phyloP scores from a whole-genome alignment of 2,888 invertebrate genomes.

The Spodoptera exigua region DNA sequence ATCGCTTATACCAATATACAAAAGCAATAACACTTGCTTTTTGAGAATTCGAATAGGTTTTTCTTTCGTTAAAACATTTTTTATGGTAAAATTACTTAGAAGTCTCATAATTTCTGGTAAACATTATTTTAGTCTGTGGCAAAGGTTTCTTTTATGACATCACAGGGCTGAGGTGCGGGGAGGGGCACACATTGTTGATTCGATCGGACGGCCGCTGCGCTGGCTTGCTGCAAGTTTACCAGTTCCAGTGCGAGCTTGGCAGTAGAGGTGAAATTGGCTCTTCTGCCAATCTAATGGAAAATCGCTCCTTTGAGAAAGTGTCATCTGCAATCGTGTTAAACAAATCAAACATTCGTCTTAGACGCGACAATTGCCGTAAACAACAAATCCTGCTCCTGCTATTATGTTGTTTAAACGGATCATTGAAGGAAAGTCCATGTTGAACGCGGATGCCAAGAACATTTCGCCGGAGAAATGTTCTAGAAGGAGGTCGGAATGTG shows the following conservation, averaged over 20 bases:
- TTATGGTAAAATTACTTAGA: background rate
- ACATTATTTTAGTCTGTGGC: conserved; percentile 69
- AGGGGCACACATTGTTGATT: conserved; percentile 65
- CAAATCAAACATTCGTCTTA: conserved; percentile 84
- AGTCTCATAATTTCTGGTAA: conserved; percentile 6
- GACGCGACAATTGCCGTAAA: conserved; percentile 84
- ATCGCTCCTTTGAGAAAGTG: conserved; percentile 81
- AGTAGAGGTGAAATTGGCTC: conserved; percentile 82
- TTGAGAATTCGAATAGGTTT: background rate
- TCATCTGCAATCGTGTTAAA: conserved; percentile 78
- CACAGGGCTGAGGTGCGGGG: conserved; percentile 52
- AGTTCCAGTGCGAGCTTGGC: conserved; percentile 78
- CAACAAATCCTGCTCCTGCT: conserved; percentile 85
- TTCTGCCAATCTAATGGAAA: conserved; percentile 88
- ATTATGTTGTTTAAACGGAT: conserved; percentile 90
- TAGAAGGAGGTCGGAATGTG: conserved; percentile 85
- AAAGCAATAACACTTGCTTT: too few relatives aligned
- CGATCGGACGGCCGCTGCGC: conserved; percentile 63
- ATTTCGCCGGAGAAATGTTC: conserved; percentile 82
- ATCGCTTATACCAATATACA: background rate
- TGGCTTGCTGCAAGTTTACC: conserved; percentile 53
- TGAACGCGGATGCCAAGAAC: conserved; percentile 79
- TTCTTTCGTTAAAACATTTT: background rate
- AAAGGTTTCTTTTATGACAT: conserved; percentile 61
- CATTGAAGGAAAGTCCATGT: conserved; percentile 89